Conservation (phyloP, 2,797 vertebrate species). For the Moxostoma hubbsi region DNA sequence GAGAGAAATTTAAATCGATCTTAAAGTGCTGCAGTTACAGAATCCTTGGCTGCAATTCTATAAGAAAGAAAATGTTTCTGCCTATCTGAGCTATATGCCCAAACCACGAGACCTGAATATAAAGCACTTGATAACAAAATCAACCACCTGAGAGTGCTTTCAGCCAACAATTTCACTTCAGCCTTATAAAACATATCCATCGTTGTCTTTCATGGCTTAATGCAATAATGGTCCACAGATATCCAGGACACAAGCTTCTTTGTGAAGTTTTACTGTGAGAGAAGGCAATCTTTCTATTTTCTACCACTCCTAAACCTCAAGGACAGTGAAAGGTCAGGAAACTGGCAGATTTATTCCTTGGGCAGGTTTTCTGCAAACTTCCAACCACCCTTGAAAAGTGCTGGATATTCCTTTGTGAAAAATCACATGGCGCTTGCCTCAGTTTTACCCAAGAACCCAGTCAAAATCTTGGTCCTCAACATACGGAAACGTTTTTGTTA, state of each 20-base stretch:
- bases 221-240: slow-evolving; percentile 9
- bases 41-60: slow-evolving; percentile 54
- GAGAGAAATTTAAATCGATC: slow-evolving; percentile 77
- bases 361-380: slow-evolving; percentile 24
- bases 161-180: slow-evolving; percentile 19
- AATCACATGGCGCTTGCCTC: background rate
- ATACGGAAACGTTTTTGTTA: background rate
- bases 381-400: slow-evolving; percentile 13
- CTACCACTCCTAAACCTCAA: slow-evolving; percentile 33
- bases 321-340: slow-evolving; percentile 36
- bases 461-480: background rate
- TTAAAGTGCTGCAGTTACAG: slow-evolving; percentile 68
- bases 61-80: slow-evolving; percentile 73
- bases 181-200: slow-evolving; percentile 45
- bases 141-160: slow-evolving; percentile 31
- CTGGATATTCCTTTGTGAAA: background rate
- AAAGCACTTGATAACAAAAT: slow-evolving; percentile 47
- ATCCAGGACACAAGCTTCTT: slow-evolving; percentile 16
- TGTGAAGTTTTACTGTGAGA: slow-evolving; percentile 31
- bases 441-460: background rate
- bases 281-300: slow-evolving; percentile 33
- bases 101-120: slow-evolving; percentile 55
- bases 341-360: background rate
- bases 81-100: slow-evolving; percentile 69
- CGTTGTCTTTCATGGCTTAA: slow-evolving; percentile 19